These are phyloP conservation scores for Acropternis orthonyx DNA, from an alignment of 2,797 vertebrate species.

Conservation along the genomic window DNA sequence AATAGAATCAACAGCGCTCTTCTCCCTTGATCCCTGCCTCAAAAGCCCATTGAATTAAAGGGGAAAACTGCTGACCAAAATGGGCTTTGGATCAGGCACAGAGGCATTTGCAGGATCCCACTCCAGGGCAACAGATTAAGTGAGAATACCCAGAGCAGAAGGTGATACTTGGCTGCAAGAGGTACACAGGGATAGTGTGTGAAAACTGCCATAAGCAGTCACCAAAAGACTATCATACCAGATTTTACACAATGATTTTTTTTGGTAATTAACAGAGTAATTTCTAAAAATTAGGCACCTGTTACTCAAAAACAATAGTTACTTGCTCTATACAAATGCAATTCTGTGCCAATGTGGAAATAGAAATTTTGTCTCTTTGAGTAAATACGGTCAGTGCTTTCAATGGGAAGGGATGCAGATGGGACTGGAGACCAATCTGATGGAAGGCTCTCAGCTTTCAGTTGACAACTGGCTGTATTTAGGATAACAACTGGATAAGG, in stretches of 20 bases:
- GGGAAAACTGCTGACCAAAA: not conserved
- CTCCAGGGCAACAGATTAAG: not conserved
- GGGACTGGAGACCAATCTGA: not conserved
- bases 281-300: not conserved
- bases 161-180: not conserved
- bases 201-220: not conserved
- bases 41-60: not conserved
- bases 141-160: not conserved
- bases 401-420: not conserved
- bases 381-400: not conserved
- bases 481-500: not conserved
- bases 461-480: not conserved
- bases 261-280: not conserved
- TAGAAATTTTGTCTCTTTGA: not conserved
- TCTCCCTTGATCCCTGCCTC: not conserved
- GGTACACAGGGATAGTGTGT: not conserved
- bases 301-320: not conserved
- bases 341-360: not conserved
- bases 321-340: not conserved
- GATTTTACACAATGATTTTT: not conserved
- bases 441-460: not conserved
- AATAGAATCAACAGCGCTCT: not conserved
- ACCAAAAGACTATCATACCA: not conserved
- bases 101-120: not conserved
- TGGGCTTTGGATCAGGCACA: not conserved